phyloP scores from a whole-genome alignment of 2,888 invertebrate species.

The Entomobrya proxima region DNA sequence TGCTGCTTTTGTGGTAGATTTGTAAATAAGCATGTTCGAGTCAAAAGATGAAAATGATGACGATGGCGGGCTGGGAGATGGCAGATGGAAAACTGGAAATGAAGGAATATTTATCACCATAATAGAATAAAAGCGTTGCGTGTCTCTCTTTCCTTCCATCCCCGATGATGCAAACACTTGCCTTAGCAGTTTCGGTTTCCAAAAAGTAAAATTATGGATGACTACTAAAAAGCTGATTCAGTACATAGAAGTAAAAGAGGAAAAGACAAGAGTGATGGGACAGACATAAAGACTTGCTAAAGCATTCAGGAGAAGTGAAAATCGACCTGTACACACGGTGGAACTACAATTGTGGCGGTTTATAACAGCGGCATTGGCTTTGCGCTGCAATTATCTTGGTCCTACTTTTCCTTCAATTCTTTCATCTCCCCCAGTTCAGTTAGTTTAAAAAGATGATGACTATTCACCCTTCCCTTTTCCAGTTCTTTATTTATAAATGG shows the following conservation, averaged over 20 bases:
- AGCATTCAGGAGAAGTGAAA: too few species aligned
- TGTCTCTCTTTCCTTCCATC: conserved; percentile 15
- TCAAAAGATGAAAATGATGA: conserved; percentile 54
- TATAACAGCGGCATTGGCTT: too few species aligned
- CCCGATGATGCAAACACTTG: background rate
- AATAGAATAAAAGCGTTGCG: conserved; percentile 44
- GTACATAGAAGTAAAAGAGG: background rate
- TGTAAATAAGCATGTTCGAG: conserved; percentile 43
- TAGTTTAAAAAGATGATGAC: background rate
- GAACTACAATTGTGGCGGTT: too few species aligned
- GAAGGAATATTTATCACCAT: conserved; percentile 55
- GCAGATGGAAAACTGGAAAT: conserved; percentile 53
- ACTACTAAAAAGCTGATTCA: conserved; percentile 33
- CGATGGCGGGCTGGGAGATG: conserved; percentile 40
- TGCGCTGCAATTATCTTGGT: background rate
- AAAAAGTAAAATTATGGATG: conserved; percentile 21
- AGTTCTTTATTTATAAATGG: background rate
- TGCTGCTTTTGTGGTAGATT: conserved; percentile 49
- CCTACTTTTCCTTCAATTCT: background rate
- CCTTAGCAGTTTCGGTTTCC: conserved; percentile 9
- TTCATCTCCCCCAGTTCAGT: background rate
- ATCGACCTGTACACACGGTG: too few species aligned
- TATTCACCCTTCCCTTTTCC: background rate
- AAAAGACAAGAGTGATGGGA: background rate
- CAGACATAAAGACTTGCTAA: background rate